These are phyloP conservation scores for Zeugodacus cucurbitae DNA, from an alignment of 1,140 invertebrate genomes.

Conservation along the genomic window DNA sequence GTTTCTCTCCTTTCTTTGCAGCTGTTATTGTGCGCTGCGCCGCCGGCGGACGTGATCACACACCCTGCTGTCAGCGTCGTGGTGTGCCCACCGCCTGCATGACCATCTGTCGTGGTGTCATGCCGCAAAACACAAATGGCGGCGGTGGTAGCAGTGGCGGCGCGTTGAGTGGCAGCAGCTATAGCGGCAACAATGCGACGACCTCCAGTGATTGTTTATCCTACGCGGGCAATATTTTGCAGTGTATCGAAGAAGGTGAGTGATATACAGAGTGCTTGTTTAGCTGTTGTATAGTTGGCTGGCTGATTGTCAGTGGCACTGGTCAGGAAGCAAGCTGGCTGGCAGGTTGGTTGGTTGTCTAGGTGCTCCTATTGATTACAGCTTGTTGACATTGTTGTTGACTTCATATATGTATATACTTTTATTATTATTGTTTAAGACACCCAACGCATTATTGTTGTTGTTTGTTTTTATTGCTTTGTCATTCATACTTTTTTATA, in stretches of 20 bases:
- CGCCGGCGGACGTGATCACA: constrained; percentile 81
- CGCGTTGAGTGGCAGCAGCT: constrained; percentile 38
- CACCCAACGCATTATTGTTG: neutral
- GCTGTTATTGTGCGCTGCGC: constrained; percentile 69
- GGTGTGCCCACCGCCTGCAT: constrained; percentile 79
- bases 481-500: too few relatives aligned
- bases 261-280: neutral
- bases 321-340: too few relatives aligned
- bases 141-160: constrained; percentile 36
- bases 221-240: constrained; percentile 84
- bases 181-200: constrained; percentile 44
- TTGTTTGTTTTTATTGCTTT: neutral
- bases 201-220: constrained; percentile 72
- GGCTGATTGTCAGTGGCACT: too few relatives aligned
- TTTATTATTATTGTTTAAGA: neutral
- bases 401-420: too few relatives aligned
- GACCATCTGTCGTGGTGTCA: constrained; percentile 79
- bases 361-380: neutral
- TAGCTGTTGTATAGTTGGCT: neutral
- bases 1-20: constrained; percentile 46
- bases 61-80: constrained; percentile 76
- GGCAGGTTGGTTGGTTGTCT: too few relatives aligned
- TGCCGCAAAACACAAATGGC: constrained; percentile 61
- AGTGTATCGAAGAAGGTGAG: constrained; percentile 86
- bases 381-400: too few relatives aligned